Evolutionary conservation across 2,888 invertebrate genomes (phyloP).

Genomic region (Odontocerum albicorne): DNA sequence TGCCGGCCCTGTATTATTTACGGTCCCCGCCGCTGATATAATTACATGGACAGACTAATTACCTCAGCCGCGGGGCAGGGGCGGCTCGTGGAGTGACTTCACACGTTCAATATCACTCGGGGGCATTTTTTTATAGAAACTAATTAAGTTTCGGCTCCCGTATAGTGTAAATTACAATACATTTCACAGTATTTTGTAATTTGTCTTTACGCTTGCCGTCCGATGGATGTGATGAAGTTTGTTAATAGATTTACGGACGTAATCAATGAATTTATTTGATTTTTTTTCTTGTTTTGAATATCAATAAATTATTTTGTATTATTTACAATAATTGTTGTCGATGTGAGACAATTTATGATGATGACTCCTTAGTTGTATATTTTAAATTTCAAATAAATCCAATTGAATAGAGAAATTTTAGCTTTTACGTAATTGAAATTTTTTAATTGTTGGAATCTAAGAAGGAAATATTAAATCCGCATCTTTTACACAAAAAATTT

Average conservation of each 20-base stretch:
- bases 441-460: too few relatives aligned
- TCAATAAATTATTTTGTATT: neutral
- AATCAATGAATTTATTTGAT: conserved; percentile 12
- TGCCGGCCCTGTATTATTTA: conserved; percentile 45
- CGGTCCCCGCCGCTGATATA: conserved; percentile 48
- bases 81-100: conserved; percentile 31
- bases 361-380: too few relatives aligned
- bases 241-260: conserved; percentile 15
- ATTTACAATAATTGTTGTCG: neutral
- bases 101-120: conserved; percentile 19
- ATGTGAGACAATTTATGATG: too few relatives aligned
- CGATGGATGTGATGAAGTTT: conserved; percentile 22
- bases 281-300: neutral
- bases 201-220: conserved; percentile 9
- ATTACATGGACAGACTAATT: conserved; percentile 58
- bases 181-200: conserved; percentile 21
- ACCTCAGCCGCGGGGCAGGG: conserved; percentile 49
- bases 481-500: too few relatives aligned
- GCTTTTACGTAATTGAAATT: too few relatives aligned
- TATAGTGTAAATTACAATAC: conserved; percentile 24
- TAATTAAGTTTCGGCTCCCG: conserved; percentile 34
- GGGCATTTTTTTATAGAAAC: conserved; percentile 27
- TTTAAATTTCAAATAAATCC: too few relatives aligned
- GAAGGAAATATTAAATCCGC: too few relatives aligned
- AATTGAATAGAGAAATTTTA: too few relatives aligned